Evolutionary conservation across 2,797 vertebrate species (phyloP), one percentile per base, ranked within the genome.

Genomic region (Geotria australis): DNA sequence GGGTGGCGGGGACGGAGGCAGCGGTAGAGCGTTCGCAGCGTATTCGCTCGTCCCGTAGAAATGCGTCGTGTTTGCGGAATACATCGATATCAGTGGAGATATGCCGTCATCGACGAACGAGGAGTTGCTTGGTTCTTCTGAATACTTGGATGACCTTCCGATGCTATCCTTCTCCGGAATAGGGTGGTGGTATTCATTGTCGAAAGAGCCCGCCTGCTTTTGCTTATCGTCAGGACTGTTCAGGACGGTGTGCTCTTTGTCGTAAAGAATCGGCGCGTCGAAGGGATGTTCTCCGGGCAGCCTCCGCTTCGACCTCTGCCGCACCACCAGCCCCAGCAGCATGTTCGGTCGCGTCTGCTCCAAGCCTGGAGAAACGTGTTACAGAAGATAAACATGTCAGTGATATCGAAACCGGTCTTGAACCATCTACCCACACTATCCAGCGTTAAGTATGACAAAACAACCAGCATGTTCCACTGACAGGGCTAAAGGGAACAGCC

Each of bases 301-400:
- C 61, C 79, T 83, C 46, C 81, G 78, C 69, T 88, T 93, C 14
- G 78, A 70, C 67, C 85, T 81, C 63, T 98, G 89, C 47, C 88
- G 84, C 67, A 99, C 94, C 63, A 99, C 78, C 60, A 99, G 72
- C 61, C 86, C 91, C 57, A 99, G 69, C 51, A 99, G 77, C n/a
- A 99, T 75, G 70, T 99, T 96, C 62, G 78, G 72, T 66, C 85
- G 82, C 67, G 82, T 81, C 57, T 73, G 74, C 71, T 96, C 91
- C 65, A 99, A 77, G 46, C 91, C 91, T 99, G 70, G 59, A 58
- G 62, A 68, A 38, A 38, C 24, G 24, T 38, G 5, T 38, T 38
- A 38, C 24, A 38, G 24, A 38, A 38, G 24, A 38, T 38, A 5
- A 5, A 24, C 38, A 38, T 38, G 24, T 38, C 38, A 38, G 24